A percentile compares a stretch with the other conserved stretches of the same genome.
phyloP scores from a whole-genome alignment of 35 echinoderm and acorn worm species.

The Heliocidaris tuberculata region DNA sequence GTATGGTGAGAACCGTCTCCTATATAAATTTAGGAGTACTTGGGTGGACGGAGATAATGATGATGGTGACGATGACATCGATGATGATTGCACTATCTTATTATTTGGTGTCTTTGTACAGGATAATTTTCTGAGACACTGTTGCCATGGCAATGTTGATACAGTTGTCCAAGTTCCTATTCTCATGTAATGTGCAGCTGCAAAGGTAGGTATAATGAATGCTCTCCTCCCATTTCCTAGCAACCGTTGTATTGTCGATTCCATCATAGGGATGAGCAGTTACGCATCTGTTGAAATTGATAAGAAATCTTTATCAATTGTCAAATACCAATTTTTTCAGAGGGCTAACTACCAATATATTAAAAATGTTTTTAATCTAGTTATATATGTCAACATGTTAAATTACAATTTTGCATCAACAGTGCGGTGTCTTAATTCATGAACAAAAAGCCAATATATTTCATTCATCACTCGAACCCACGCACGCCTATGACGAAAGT shows the following conservation, averaged over 20 bases:
- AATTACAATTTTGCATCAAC: too few relatives aligned
- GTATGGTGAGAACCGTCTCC: neutral
- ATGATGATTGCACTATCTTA: neutral
- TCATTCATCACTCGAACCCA: too few relatives aligned
- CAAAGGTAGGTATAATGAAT: neutral
- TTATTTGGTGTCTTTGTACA: neutral
- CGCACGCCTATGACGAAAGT: too few relatives aligned
- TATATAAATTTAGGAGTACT: neutral
- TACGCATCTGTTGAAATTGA: neutral
- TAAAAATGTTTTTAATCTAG: too few relatives aligned
- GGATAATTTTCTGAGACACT: neutral
- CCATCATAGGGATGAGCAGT: neutral
- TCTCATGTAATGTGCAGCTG: neutral
- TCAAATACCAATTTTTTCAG: too few relatives aligned
- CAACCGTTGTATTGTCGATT: neutral
- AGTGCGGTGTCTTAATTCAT: too few relatives aligned
- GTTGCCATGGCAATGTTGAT: neutral
- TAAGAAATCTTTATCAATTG: neutral
- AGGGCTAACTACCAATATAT: too few relatives aligned
- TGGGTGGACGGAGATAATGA: neutral
- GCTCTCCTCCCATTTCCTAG: neutral
- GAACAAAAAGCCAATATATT: too few relatives aligned
- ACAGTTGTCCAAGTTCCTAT: neutral
- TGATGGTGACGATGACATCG: neutral
- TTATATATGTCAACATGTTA: too few relatives aligned